phyloP scores from a whole-genome alignment of 2,888 invertebrate species.

The Dyspetes luteomarginatus region DNA sequence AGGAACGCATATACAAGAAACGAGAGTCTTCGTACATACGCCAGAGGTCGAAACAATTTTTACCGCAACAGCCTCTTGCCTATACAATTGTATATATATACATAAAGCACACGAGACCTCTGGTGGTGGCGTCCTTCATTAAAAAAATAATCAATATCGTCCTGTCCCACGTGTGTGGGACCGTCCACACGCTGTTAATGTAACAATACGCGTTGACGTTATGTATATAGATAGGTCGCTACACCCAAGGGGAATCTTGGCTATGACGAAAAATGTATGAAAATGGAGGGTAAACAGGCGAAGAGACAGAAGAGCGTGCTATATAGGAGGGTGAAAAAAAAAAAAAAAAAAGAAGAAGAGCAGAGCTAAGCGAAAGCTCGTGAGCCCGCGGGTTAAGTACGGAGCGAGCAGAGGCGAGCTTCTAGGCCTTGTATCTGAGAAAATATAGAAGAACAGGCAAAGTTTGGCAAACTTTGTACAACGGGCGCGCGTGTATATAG shows the following conservation, averaged over 20 bases:
- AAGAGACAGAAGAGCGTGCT: conserved; percentile 29
- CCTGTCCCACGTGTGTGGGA: conserved; percentile 3
- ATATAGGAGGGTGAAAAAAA: not conserved
- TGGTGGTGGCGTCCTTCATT: too few relatives aligned
- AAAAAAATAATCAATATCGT: conserved; percentile 45
- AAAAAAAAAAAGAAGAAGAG: conserved; percentile 22
- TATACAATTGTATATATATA: too few relatives aligned
- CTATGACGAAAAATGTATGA: conserved; percentile 48
- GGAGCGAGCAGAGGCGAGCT: conserved; percentile 48
- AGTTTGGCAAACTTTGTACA: conserved; percentile 58
- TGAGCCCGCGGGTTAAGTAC: conserved; percentile 55
- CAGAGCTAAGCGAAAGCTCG: conserved; percentile 32
- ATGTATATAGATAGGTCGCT: not conserved
- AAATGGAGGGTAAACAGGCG: conserved; percentile 29
- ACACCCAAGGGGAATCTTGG: conserved; percentile 12
- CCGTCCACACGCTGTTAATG: not conserved
- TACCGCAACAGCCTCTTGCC: too few relatives aligned
- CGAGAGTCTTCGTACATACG: too few relatives aligned
- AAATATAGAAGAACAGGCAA: conserved; percentile 53
- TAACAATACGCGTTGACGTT: conserved; percentile 7
- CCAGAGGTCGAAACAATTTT: too few relatives aligned
- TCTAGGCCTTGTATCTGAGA: conserved; percentile 56
- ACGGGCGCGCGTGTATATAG: conserved; percentile 27
- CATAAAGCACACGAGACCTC: too few relatives aligned
- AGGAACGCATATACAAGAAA: too few relatives aligned